Evolutionary conservation across 2,888 invertebrate genomes (phyloP).

Genomic region (Iphiclides podalirius): DNA sequence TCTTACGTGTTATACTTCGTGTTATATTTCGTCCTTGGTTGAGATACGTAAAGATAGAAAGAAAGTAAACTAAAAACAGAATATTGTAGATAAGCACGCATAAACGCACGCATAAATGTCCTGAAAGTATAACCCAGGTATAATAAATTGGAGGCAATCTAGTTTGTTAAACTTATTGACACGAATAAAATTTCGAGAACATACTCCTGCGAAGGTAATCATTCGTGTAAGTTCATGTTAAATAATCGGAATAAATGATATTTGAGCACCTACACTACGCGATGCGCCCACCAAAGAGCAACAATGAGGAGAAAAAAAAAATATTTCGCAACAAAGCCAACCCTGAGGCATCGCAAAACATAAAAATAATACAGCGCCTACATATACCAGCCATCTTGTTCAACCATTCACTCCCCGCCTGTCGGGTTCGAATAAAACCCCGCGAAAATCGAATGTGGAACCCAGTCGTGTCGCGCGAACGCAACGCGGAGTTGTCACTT

Average conservation of each 20-base stretch:
- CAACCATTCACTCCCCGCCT: conserved; percentile 60
- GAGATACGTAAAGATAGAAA: too few relatives aligned
- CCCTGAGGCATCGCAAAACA: conserved; percentile 44
- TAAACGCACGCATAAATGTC: too few relatives aligned
- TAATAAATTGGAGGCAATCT: conserved; percentile 5
- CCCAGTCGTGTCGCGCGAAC: conserved; percentile 65
- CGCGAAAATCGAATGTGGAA: conserved; percentile 50
- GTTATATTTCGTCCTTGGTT: too few relatives aligned
- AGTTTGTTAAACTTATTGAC: conserved; percentile 2
- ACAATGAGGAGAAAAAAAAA: conserved; percentile 33
- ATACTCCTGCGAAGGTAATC: conserved; percentile 4
- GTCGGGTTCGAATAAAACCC: conserved; percentile 54
- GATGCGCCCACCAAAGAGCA: conserved; percentile 18
- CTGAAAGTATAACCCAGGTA: too few relatives aligned
- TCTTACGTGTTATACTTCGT: too few relatives aligned
- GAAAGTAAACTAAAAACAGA: too few relatives aligned
- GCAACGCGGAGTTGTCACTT: conserved; percentile 47
- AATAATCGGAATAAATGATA: conserved; percentile 7
- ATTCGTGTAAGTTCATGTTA: background rate
- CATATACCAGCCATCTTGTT: conserved; percentile 35
- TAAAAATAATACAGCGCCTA: conserved; percentile 27
- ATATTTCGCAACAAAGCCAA: conserved; percentile 53
- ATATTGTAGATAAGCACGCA: too few relatives aligned
- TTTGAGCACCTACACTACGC: background rate
- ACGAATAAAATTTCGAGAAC: conserved; percentile 3